These are phyloP conservation scores for Muscidifurax raptorellus DNA, from an alignment of 1,140 invertebrate species.

Conservation along the genomic window DNA sequence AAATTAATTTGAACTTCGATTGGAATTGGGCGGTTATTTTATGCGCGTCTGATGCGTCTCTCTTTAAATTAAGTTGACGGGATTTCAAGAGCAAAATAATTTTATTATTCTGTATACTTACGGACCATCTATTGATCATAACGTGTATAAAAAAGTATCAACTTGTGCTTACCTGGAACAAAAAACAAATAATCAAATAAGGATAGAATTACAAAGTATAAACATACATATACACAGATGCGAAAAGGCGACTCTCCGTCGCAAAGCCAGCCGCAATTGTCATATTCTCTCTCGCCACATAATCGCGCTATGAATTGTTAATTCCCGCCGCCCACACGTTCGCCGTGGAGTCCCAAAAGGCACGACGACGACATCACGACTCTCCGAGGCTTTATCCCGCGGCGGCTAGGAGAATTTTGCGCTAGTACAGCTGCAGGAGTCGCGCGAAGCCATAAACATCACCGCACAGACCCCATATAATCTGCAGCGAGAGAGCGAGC, in stretches of 20 bases:
- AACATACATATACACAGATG: too few species aligned
- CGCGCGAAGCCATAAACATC: slow-evolving; percentile 70
- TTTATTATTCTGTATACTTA: too few species aligned
- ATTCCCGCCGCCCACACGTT: slow-evolving; percentile 4
- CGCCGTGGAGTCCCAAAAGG: slow-evolving; percentile 5
- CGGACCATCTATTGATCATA: too few species aligned
- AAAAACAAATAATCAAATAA: slow-evolving; percentile 11
- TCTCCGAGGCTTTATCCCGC: slow-evolving; percentile 53
- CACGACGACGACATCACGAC: slow-evolving; percentile 10
- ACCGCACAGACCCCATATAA: slow-evolving; percentile 40
- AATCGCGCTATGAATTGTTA: slow-evolving; percentile 44
- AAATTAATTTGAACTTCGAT: slow-evolving; percentile 32
- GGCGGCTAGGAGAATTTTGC: slow-evolving; percentile 68
- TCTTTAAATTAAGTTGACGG: too few species aligned
- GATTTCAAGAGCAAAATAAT: too few species aligned
- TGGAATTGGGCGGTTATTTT: neutral
- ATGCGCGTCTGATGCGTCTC: too few species aligned
- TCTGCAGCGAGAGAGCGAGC: slow-evolving; percentile 36
- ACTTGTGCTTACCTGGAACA: slow-evolving; percentile 40
- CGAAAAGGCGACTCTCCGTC: neutral
- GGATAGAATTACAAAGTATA: neutral
- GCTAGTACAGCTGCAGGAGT: slow-evolving; percentile 48
- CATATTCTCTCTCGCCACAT: slow-evolving; percentile 1
- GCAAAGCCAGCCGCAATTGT: neutral
- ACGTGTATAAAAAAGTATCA: neutral